Base-by-base conservation (phyloP, 2,797 vertebrate species). In the Apogon talboti region DNA sequence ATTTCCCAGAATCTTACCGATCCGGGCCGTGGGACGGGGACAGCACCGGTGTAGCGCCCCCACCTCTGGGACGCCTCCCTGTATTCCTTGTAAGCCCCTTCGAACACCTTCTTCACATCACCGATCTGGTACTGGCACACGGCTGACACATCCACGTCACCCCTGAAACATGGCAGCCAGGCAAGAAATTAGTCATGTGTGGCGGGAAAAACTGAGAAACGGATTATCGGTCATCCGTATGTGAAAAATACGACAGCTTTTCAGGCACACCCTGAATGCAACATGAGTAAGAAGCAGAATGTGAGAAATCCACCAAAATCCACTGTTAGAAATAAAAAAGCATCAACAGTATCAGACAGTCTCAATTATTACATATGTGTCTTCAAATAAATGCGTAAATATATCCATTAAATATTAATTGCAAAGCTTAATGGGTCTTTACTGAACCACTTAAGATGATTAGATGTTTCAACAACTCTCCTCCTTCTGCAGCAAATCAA, bases 71-170 rank as follows among this genome's bases (percentile, higher is more conserved):
- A 95, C 1, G 94, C 85, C 78, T 98, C 96, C 0, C 92, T 90
- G 85, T 96, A 96, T 50, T 99, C 96, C 81, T 98, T 99, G 90
- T 96, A 99, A 51, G 94, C 93, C 0, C 98, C 96, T 40, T 97
- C 95, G 0, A 99, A 99, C 4, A 95, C 96, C 37, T 90, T 93
- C 78, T 95, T 96, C 86, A 99, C 95, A 12, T 96, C 95, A 19
- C 83, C 73, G 52, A 99, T 89, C 86, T 94, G 94, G 87, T 98
- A 99, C 67, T 95, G 95, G 69, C 98, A 99, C 54, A 99, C 89
- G 0, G 96, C 97, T 0, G 98, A 99, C 48, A 99, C 94, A 0
- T 97, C 95, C 82, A 97, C 93, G 0, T 98, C 96, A 0, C 96
- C 96, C 97, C 97, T 99, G 92, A 74, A 74, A 85, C 49, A 78